Evolutionary conservation across 2,888 invertebrate species (phyloP).

Genomic region (Diarsia dahlii): DNA sequence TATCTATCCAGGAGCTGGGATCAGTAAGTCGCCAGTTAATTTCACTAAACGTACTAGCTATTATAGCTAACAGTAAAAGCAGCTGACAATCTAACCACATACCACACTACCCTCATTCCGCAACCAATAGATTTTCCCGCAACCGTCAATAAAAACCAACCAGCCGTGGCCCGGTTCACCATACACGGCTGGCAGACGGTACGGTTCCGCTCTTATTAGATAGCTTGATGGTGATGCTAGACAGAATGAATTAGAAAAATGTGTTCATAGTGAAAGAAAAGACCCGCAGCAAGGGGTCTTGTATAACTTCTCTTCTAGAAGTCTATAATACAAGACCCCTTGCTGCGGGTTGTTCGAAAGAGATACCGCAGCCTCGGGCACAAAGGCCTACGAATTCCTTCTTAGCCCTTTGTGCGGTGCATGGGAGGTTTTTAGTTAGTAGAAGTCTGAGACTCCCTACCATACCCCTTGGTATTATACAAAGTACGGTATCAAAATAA

Average conservation of each 20-base stretch:
- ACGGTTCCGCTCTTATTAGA: slow-evolving; percentile 68
- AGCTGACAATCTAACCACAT: slow-evolving; percentile 8
- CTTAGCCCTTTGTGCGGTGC: too few relatives aligned
- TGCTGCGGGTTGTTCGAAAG: too few relatives aligned
- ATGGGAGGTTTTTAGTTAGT: too few relatives aligned
- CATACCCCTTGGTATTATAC: too few relatives aligned
- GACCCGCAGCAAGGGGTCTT: too few relatives aligned
- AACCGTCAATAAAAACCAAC: slow-evolving; percentile 69
- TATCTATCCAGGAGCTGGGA: too few relatives aligned
- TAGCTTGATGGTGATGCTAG: slow-evolving; percentile 25
- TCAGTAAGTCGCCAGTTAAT: too few relatives aligned
- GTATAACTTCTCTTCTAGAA: too few relatives aligned
- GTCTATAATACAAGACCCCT: too few relatives aligned
- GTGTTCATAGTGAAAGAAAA: neutral
- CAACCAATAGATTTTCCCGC: slow-evolving; percentile 26
- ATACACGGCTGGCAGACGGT: slow-evolving; percentile 56
- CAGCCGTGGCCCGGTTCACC: slow-evolving; percentile 66
- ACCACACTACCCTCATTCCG: slow-evolving; percentile 29
- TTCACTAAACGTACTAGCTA: neutral
- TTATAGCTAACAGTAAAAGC: slow-evolving; percentile 15
- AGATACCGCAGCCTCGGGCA: too few relatives aligned
- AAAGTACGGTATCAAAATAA: neutral
- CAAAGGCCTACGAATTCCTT: too few relatives aligned
- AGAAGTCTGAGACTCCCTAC: too few relatives aligned
- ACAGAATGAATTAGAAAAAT: neutral